A percentile compares a stretch with the other conserved stretches of the same genome.
Evolutionary conservation across 37 sponge, comb jelly and placozoan genomes (phyloP).

Genomic region (Theonella swinhoei): DNA sequence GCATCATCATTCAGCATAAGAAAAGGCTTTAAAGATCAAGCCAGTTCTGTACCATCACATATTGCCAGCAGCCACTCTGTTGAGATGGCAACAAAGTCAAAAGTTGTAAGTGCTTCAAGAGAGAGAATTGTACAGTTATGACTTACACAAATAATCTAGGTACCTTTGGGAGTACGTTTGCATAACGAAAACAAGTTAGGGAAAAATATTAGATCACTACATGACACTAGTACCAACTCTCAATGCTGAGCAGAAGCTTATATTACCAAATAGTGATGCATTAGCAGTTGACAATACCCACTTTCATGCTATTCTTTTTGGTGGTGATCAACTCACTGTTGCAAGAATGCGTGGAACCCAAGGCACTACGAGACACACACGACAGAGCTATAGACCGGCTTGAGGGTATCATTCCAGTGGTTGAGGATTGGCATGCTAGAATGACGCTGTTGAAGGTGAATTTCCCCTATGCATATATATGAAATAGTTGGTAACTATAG

Average conservation of each 20-base stretch:
- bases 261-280: no score
- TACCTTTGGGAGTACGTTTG: no score
- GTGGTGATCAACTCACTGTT: slow-evolving; percentile 44
- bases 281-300: no score
- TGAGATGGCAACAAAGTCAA: slow-evolving; percentile 18
- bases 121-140: background rate
- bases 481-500: no score
- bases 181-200: no score
- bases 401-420: slow-evolving; percentile 24
- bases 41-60: slow-evolving; percentile 3
- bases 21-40: slow-evolving; percentile 4
- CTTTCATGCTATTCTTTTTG: no score
- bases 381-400: slow-evolving; percentile 19
- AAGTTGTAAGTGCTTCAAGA: background rate
- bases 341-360: slow-evolving; percentile 18
- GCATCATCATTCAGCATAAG: no score
- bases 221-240: no score
- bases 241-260: no score
- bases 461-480: background rate
- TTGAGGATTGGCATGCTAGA: slow-evolving; percentile 45
- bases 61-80: slow-evolving; percentile 22
- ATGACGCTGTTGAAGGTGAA: slow-evolving; percentile 30
- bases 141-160: background rate
- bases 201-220: no score
- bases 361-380: slow-evolving; percentile 5